phyloP scores from a whole-genome alignment of 2,888 invertebrate genomes.

The Andrena marginata region DNA sequence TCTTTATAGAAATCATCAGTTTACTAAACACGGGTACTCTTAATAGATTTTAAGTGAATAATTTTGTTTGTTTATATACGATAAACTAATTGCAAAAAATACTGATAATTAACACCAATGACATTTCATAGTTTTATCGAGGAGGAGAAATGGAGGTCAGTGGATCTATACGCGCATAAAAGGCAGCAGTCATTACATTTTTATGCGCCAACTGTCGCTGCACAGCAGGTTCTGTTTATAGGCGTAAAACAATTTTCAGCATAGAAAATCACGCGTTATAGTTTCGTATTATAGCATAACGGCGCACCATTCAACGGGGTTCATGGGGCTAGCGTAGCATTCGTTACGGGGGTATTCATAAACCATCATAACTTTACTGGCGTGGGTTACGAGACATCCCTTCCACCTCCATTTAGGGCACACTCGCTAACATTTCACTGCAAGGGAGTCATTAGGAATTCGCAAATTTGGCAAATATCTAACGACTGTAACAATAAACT shows the following conservation, averaged over 20 bases:
- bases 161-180: constrained; percentile 47
- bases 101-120: neutral
- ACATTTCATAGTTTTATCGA: constrained; percentile 11
- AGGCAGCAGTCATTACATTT: constrained; percentile 76
- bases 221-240: constrained; percentile 82
- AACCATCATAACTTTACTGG: constrained; percentile 83
- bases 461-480: constrained; percentile 51
- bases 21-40: no score
- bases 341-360: constrained; percentile 84
- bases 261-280: constrained; percentile 84
- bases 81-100: neutral
- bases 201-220: constrained; percentile 82
- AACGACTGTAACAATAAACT: constrained; percentile 19
- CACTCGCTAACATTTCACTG: constrained; percentile 53
- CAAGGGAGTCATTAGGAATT: constrained; percentile 61
- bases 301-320: constrained; percentile 71
- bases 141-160: constrained; percentile 23
- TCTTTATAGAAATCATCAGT: no score
- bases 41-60: no score
- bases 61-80: no score
- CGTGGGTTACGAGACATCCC: constrained; percentile 68
- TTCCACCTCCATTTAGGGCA: constrained; percentile 60
- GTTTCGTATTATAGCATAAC: constrained; percentile 79
- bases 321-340: constrained; percentile 75
- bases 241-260: constrained; percentile 84